Percentiles rank a stretch among this genome's conserved stretches.
phyloP scores from a whole-genome alignment of 2,113 vertebrate genomes.

The Phocoena sinus region DNA sequence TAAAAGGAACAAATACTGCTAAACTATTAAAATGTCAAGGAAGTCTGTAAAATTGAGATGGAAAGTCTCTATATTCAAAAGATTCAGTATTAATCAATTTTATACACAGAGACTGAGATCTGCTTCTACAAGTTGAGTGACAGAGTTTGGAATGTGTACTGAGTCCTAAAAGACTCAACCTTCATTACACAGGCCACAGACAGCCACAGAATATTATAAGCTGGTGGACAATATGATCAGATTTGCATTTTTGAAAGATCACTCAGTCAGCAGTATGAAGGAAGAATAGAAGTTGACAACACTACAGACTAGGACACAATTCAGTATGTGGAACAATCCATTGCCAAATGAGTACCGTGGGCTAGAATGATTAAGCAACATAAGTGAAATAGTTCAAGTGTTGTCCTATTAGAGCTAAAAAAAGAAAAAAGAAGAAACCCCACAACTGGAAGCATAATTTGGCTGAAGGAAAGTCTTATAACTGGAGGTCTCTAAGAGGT shows the following conservation, averaged over 20 bases:
- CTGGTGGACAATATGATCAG: not conserved
- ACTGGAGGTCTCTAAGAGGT: not conserved
- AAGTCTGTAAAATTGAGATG: not conserved
- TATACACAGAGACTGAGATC: not conserved
- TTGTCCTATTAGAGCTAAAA: not conserved
- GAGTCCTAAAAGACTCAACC: not conserved
- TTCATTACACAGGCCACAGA: not conserved
- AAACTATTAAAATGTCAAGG: not conserved
- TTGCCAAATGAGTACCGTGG: not conserved
- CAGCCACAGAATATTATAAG: not conserved
- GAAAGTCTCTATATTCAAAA: not conserved
- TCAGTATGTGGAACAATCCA: not conserved
- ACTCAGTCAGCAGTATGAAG: not conserved
- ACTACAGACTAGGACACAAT: not conserved
- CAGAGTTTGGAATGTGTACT: not conserved
- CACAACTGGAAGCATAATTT: not conserved
- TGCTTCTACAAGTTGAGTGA: not conserved
- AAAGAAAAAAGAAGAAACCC: not conserved
- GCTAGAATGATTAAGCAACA: not conserved
- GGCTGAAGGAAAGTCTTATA: not conserved
- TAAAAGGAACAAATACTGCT: not conserved
- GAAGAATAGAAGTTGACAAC: not conserved
- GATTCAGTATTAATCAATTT: not conserved
- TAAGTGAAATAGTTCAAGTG: not conserved
- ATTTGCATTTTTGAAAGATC: slow-evolving; percentile 36